Evolutionary conservation across 2,888 invertebrate species (phyloP).

Genomic region (Spisula subtruncata): DNA sequence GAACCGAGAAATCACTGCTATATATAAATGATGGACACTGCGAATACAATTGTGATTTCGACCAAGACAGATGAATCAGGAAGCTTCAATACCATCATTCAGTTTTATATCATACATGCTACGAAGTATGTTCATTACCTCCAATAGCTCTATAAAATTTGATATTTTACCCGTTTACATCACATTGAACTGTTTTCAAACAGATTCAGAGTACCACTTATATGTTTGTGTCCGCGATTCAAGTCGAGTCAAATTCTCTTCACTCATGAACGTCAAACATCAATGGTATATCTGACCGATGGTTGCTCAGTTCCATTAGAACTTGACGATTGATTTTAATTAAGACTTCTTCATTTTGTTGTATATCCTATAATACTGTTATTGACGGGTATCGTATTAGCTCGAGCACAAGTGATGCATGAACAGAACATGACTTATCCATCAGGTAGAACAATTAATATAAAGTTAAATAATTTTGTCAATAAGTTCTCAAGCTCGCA

Average conservation of each 20-base stretch:
- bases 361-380: neutral
- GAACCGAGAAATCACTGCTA: too few species aligned
- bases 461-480: neutral
- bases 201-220: too few species aligned
- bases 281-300: neutral
- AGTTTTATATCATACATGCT: too few species aligned
- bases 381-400: neutral
- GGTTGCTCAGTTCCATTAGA: neutral
- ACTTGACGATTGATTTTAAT: conserved; percentile 19
- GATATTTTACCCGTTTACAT: neutral
- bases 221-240: too few species aligned
- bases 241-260: neutral
- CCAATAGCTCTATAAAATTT: too few species aligned
- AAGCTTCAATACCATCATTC: too few species aligned
- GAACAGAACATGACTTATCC: conserved; percentile 33
- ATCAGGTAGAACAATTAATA: conserved; percentile 30
- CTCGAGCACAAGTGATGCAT: conserved; percentile 29
- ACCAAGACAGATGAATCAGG: too few species aligned
- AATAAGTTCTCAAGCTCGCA: neutral
- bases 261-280: neutral
- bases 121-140: too few species aligned
- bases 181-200: too few species aligned
- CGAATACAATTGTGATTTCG: too few species aligned
- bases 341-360: conserved; percentile 16
- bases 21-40: too few species aligned